Conservation (phyloP, 92 coral and sea anemone species). For the Epizoanthus fatuus region DNA sequence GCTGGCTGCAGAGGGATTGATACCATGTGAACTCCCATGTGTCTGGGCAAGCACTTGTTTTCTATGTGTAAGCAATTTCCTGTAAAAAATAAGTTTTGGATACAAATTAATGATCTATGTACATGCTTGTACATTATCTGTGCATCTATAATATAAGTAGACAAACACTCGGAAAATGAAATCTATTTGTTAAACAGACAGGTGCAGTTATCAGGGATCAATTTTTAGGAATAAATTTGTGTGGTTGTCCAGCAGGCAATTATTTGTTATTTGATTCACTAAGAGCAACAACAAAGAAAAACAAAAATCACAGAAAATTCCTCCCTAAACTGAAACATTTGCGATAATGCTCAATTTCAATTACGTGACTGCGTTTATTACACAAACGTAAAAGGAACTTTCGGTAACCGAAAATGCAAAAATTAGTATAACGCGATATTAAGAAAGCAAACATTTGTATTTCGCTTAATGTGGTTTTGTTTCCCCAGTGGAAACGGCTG, state of each 20-base stretch:
- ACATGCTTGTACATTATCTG: no score
- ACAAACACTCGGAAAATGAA: no score
- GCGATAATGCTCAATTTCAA: no score
- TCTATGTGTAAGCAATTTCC: conserved; percentile 42
- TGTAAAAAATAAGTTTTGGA: background rate
- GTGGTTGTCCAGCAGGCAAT: no score
- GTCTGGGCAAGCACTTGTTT: conserved; percentile 26
- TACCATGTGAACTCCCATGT: conserved; percentile 2
- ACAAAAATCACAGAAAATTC: background rate
- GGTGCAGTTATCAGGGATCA: no score
- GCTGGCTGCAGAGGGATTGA: background rate
- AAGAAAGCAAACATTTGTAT: background rate
- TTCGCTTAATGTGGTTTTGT: conserved; percentile 25
- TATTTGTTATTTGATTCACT: no score
- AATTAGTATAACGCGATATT: background rate
- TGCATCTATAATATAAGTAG: no score
- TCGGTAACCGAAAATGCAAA: conserved; percentile 28
- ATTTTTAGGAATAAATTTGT: no score
- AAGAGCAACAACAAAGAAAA: background rate
- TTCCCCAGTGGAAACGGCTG: conserved; percentile 51
- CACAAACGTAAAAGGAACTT: background rate
- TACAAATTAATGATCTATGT: no score
- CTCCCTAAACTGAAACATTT: no score
- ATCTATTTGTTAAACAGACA: no score
- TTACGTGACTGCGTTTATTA: conserved; percentile 1